These are phyloP conservation scores for Camptogramma bilineatum DNA, from an alignment of 2,888 invertebrate genomes.

Conservation along the genomic window DNA sequence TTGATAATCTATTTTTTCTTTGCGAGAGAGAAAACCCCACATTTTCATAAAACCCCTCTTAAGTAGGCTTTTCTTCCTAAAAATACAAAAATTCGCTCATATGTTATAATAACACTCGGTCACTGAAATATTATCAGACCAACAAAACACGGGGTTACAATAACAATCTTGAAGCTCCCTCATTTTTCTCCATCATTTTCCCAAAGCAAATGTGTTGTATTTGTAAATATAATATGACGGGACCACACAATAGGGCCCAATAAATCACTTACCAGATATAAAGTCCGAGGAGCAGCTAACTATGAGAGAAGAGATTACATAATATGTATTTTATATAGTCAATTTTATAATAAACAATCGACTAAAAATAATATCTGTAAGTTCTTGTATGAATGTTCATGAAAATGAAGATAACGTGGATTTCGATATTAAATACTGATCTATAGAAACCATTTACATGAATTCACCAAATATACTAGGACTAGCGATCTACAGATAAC, in stretches of 20 bases:
- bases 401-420: no score
- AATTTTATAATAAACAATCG: no score
- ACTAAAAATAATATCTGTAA: no score
- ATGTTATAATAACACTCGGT: background rate
- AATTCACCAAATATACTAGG: no score
- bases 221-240: constrained; percentile 56
- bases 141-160: constrained; percentile 35
- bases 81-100: background rate
- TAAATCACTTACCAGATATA: constrained; percentile 59
- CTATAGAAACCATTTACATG: no score
- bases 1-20: no score
- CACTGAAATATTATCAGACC: constrained; percentile 8
- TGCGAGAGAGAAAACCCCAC: background rate
- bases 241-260: constrained; percentile 54
- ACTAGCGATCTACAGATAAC: no score
- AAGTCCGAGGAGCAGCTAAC: constrained; percentile 3
- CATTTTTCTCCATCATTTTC: constrained; percentile 47
- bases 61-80: background rate
- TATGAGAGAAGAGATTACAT: constrained; percentile 12
- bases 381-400: no score
- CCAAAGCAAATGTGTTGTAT: constrained; percentile 52
- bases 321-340: no score
- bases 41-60: background rate
- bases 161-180: constrained; percentile 36
- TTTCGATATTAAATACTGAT: no score